Conservation (phyloP, 2,113 vertebrate species). For the Puffinus mauretanicus region DNA sequence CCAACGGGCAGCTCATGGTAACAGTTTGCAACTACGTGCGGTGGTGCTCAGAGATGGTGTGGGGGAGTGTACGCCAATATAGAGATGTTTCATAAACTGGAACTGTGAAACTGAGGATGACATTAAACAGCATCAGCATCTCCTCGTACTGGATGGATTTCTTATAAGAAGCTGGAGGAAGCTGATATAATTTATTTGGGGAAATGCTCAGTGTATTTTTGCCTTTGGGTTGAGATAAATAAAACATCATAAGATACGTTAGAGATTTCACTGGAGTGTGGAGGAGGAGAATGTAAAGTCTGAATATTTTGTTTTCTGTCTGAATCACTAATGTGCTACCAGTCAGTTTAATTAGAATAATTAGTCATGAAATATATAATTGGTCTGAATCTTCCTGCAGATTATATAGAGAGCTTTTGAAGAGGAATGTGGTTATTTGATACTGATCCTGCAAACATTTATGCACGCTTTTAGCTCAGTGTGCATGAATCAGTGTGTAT, state of each 20-base stretch:
- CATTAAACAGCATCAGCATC: not conserved
- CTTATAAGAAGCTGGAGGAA: not conserved
- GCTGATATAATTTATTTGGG: not conserved
- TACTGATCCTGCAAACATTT: slow-evolving; percentile 46
- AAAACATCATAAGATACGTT: not conserved
- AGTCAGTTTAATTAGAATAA: slow-evolving; percentile 66
- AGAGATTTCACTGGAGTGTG: not conserved
- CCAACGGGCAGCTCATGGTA: not conserved
- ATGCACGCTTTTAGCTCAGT: not conserved
- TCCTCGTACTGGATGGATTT: not conserved
- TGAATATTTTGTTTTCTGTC: slow-evolving; percentile 57
- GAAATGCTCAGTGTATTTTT: not conserved
- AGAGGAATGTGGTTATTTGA: slow-evolving; percentile 16
- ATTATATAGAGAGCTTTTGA: slow-evolving; percentile 33
- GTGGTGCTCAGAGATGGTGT: not conserved
- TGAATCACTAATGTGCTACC: slow-evolving; percentile 50
- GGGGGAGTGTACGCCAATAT: not conserved
- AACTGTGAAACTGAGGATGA: not conserved
- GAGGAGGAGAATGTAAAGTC: slow-evolving; percentile 48
- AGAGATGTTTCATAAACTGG: not conserved
- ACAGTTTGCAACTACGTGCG: not conserved
- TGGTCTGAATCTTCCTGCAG: slow-evolving; percentile 13
- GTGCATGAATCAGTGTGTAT: not conserved
- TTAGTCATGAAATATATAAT: slow-evolving; percentile 55
- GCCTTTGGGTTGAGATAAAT: slow-evolving; percentile 9